Evolutionary conservation across 2,888 invertebrate genomes (phyloP), one percentile per base, ranked within the genome.

Genomic region (Tillus elongatus): DNA sequence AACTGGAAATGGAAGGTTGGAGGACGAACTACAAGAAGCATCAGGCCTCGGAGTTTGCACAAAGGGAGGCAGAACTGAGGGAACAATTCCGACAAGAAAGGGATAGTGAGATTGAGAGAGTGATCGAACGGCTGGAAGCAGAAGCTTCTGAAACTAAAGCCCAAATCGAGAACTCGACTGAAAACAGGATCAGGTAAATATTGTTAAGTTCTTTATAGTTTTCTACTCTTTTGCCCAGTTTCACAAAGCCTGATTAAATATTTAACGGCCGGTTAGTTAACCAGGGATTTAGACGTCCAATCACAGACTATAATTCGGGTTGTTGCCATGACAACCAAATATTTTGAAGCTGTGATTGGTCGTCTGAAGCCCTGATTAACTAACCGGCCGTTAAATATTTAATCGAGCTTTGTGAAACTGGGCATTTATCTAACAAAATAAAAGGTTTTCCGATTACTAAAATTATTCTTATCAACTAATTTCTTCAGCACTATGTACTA

Each of bases 21-120:
- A 71, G 76, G 49, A 70, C 68, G 35, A 74, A 75, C 35, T 75
- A 71, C 49, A 74, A 73, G 49, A 73, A 74, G 39, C 76, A 80
- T 44, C 77, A 79, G 50, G 71, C 71, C 11, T 46, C 70, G 15
- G 58, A 72, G 6, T 63, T 85, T 35, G 72, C 74, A 37, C 77
- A 78, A 56, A 79, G 74, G 53, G 82, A 84, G 62, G 68, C 70
- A 37, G 72, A 74, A 48, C 77, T 88, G 51, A 62, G 77, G 2
- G 79, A 82, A 15, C 76, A 81, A 46, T 79, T 77, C 56, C 75
- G 78, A 57, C 70, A 71, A 33, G 86, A 88, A 56, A 65, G 87
- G 38, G 88, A 89, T 62, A 75, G 72, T 31, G 86, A 87, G 66
- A 83, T 87, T 36, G 86, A 88, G 58, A 65, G 72, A 10, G 79